These are phyloP conservation scores for Rachycentron canadum DNA, from an alignment of 2,797 vertebrate genomes.

Conservation along the genomic window DNA sequence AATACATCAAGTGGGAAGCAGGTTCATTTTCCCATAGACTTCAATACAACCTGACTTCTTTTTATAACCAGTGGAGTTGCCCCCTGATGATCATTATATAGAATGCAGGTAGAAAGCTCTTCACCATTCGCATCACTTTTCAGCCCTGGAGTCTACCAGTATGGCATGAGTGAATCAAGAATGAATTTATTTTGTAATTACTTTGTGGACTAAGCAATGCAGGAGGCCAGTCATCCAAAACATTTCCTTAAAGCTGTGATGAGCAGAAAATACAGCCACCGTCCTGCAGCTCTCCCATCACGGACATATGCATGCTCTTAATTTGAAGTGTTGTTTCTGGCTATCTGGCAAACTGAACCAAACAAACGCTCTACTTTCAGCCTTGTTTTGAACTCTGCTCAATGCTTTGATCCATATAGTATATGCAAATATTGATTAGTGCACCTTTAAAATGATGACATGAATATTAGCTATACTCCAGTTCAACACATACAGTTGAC, in stretches of 20 bases:
- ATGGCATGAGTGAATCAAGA: neutral
- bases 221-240: neutral
- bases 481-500: neutral
- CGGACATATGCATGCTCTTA: no score
- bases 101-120: no score
- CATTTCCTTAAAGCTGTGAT: neutral
- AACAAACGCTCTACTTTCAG: neutral
- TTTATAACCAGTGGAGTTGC: no score
- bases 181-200: neutral
- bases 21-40: no score
- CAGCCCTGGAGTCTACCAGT: neutral
- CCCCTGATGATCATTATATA: no score
- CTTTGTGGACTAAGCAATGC: neutral
- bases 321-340: neutral
- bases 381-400: neutral
- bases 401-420: neutral
- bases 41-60: no score
- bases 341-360: neutral
- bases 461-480: neutral
- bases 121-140: no score
- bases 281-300: no score
- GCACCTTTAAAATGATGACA: slow-evolving; percentile 8
- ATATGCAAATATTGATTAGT: neutral
- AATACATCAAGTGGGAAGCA: no score
- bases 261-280: no score